Percentiles rank a stretch among this genome's conserved stretches.
These are phyloP conservation scores for Leptobrachium ailaonicum DNA, from an alignment of 2,113 vertebrate genomes.

Conservation along the genomic window DNA sequence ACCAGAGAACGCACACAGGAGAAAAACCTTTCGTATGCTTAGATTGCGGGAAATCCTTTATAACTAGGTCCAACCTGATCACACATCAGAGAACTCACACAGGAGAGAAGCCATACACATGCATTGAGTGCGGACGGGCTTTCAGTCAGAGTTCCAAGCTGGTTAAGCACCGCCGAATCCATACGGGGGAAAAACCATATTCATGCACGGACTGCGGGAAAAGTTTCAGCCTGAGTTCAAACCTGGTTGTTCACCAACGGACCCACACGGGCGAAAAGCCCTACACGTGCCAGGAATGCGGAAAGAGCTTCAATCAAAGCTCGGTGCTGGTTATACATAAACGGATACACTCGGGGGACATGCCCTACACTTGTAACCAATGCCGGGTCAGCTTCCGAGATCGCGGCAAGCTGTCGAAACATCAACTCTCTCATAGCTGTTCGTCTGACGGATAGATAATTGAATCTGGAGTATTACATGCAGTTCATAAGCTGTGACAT, in stretches of 20 bases:
- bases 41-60: too few relatives aligned
- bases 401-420: constrained; percentile 36
- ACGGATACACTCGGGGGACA: constrained; percentile 52
- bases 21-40: too few relatives aligned
- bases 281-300: constrained; percentile 51
- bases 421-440: constrained; percentile 30
- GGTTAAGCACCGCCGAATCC: constrained; percentile 22
- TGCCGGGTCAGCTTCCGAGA: constrained; percentile 38
- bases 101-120: constrained; percentile 60
- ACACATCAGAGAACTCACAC: constrained; percentile 38
- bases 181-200: constrained; percentile 59
- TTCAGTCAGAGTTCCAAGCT: constrained; percentile 61
- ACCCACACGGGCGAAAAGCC: constrained; percentile 54
- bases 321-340: constrained; percentile 53
- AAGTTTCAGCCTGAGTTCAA: constrained; percentile 59
- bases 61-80: too few relatives aligned
- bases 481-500: too few relatives aligned
- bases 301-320: constrained; percentile 50
- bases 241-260: constrained; percentile 55
- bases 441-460: too few relatives aligned
- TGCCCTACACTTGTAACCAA: constrained; percentile 23
- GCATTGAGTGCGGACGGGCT: constrained; percentile 52
- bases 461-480: too few relatives aligned
- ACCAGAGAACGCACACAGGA: too few relatives aligned
- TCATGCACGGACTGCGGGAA: constrained; percentile 56